Evolutionary conservation across 2,888 invertebrate species (phyloP).

Genomic region (Acrobeloides nanus): DNA sequence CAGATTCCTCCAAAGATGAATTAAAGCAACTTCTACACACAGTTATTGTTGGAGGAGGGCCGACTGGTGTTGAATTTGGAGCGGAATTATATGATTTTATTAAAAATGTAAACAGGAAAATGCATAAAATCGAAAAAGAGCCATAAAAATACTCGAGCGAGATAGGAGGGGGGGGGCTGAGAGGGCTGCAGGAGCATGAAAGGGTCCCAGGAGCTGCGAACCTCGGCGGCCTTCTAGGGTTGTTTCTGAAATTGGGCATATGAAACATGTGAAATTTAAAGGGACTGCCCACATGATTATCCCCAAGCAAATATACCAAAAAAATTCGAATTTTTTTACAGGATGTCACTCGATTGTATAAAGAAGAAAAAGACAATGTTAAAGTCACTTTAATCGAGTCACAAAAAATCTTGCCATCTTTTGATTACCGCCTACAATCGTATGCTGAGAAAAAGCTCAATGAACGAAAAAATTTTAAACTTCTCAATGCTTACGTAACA

Average conservation of each 20-base stretch:
- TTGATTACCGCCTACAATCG: slow-evolving; percentile 53
- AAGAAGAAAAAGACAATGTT: slow-evolving; percentile 43
- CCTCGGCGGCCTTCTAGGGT: no score
- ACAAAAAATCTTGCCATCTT: slow-evolving; percentile 54
- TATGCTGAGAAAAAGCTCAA: slow-evolving; percentile 56
- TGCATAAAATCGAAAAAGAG: no score
- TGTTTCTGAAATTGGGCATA: no score
- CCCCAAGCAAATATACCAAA: no score
- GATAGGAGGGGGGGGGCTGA: no score
- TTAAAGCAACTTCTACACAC: slow-evolving; percentile 53
- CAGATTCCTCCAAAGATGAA: slow-evolving; percentile 50
- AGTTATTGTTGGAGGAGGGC: slow-evolving; percentile 58
- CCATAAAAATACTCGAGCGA: no score
- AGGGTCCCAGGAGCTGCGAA: no score
- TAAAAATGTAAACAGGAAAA: slow-evolving; percentile 11
- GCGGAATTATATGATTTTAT: slow-evolving; percentile 55
- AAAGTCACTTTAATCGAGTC: slow-evolving; percentile 55
- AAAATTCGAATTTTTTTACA: no score
- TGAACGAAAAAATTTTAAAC: slow-evolving; percentile 52
- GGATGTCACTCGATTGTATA: slow-evolving; percentile 55
- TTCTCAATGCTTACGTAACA: no score
- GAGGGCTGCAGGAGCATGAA: no score
- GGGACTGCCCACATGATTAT: no score
- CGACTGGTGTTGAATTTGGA: slow-evolving; percentile 57
- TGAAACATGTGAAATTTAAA: no score